Conservation (phyloP, 64 coral and sea anemone species). For the Dendronephthya gigantea region DNA sequence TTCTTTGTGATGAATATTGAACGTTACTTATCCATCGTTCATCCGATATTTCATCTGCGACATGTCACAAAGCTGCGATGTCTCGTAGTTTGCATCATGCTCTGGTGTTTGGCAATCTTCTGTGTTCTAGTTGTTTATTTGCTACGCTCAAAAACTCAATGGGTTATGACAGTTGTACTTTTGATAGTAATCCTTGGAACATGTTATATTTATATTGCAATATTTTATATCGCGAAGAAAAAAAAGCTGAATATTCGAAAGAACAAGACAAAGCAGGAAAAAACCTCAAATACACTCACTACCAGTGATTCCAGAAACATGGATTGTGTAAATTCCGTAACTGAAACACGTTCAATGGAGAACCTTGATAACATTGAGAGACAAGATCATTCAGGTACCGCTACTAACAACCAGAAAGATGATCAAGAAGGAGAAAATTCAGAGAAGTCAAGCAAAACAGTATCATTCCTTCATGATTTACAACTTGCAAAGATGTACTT, state of each 20-base stretch:
- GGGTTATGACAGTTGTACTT: not conserved
- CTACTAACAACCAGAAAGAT: too few species aligned
- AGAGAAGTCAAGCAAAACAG: not conserved
- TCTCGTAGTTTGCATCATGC: not conserved
- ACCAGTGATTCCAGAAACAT: too few species aligned
- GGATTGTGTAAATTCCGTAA: too few species aligned
- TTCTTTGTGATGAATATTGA: slow-evolving; percentile 6
- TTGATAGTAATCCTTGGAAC: not conserved
- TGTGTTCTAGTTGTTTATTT: not conserved
- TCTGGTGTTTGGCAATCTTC: not conserved
- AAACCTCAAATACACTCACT: too few species aligned
- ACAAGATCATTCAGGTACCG: too few species aligned
- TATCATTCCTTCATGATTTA: not conserved
- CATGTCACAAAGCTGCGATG: slow-evolving; percentile 1
- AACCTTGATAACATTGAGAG: too few species aligned
- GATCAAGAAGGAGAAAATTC: too few species aligned
- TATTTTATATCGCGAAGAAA: not conserved
- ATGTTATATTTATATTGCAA: not conserved
- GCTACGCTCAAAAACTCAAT: not conserved
- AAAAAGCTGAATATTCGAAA: too few species aligned
- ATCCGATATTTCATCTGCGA: not conserved
- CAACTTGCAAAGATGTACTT: slow-evolving; percentile 8
- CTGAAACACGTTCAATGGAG: too few species aligned
- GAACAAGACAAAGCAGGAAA: too few species aligned
- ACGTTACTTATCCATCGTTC: not conserved